Base-by-base conservation (phyloP, 2,113 vertebrate species). In the Osmerus eperlanus region DNA sequence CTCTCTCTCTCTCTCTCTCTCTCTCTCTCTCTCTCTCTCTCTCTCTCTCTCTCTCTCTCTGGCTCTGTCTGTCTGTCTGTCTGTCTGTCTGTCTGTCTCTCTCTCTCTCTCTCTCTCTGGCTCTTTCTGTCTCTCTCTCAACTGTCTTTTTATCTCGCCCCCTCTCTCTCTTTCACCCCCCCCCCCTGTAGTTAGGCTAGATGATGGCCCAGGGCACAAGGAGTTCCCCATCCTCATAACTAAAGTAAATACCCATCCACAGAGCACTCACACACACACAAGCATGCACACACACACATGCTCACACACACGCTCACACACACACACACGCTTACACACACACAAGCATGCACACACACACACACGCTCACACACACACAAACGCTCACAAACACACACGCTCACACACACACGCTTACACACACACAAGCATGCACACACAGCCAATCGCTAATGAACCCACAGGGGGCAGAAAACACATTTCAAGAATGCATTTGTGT, bases 201-300 rank as follows among this genome's bases (percentile, higher is more conserved):
- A 64, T 71, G 56, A 62, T 41, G 28, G 71, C 23, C 52, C 67
- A 67, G 63, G 73, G 68, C 58, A 77, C 67, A 80, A 71, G 69
- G 47, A 68, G 68, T 84, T 83, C 28, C 75, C n/a, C 75, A 15
- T 70, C 54, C 36, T 63, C 15, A 55, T 28, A 55, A 78, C 53
- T 61, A 65, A 53, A 52, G 19, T 59, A 56, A 67, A 75, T 55
- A 9, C 52, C 60, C 16, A 61, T 77, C 56, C 69, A 56, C 15
- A 51, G 56, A 72, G 41, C 19, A 9, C 36, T 0, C 4, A 32
- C 56, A 65, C 51, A 52, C 2, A 47, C 41, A 47, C 41, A 47
- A 11, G 41, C 41, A 47, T 12, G 23, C 41, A 14, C 7, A 3
- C n/a, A 36, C 18, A 21, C 21, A 21, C 21, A 4, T 65, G 32